Evolutionary conservation across 2,888 invertebrate genomes (phyloP).

Genomic region (Celastrina argiolus): DNA sequence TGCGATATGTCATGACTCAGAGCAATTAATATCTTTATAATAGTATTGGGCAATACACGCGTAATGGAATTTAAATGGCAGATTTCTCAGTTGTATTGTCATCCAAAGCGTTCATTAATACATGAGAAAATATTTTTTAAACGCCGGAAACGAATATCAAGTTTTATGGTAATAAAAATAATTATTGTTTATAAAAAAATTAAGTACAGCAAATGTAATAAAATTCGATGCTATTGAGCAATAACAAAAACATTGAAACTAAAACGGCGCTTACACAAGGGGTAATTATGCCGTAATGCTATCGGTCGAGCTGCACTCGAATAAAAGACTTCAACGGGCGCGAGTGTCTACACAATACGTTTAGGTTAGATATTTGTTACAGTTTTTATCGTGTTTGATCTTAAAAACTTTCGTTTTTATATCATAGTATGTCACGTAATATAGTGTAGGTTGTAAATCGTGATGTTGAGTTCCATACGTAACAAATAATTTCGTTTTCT

Average conservation of each 20-base stretch:
- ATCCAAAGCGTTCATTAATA: background rate
- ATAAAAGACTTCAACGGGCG: slow-evolving; percentile 33
- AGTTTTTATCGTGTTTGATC: slow-evolving; percentile 12
- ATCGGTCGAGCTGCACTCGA: slow-evolving; percentile 17
- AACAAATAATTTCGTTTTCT: background rate
- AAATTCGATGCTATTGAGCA: background rate
- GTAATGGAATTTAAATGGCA: slow-evolving; percentile 6
- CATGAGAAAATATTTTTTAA: background rate
- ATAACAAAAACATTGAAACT: slow-evolving; percentile 14
- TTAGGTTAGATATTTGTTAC: background rate
- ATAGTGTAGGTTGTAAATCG: slow-evolving; percentile 23
- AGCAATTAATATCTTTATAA: background rate
- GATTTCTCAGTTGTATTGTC: background rate
- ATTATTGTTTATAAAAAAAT: background rate
- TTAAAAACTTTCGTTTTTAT: slow-evolving; percentile 10
- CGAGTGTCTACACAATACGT: slow-evolving; percentile 10
- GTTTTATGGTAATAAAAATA: background rate
- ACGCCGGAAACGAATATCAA: background rate
- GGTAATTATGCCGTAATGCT: slow-evolving; percentile 14
- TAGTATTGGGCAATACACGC: background rate
- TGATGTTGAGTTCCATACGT: slow-evolving; percentile 6
- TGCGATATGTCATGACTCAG: background rate
- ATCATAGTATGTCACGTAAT: slow-evolving; percentile 27
- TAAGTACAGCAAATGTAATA: background rate
- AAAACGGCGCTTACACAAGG: slow-evolving; percentile 10